A percentile compares a stretch with the other conserved stretches of the same genome.
These are phyloP conservation scores for Heliconius ismenius DNA, from an alignment of 2,888 invertebrate species.

Conservation along the genomic window DNA sequence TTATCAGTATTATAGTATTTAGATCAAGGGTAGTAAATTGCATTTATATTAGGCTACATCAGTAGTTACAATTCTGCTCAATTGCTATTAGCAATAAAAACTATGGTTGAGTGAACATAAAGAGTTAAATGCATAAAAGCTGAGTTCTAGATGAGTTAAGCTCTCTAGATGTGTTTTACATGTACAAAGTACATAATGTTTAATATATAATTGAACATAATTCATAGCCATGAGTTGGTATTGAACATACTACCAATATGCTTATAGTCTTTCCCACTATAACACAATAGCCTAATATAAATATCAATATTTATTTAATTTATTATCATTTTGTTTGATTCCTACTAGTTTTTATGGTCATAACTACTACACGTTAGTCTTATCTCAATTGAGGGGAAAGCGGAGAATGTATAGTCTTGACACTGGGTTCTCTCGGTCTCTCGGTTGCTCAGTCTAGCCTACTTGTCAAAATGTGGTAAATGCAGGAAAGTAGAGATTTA, in stretches of 20 bases:
- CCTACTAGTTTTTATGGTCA: no score
- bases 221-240: no score
- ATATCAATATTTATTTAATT: no score
- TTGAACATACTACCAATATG: no score
- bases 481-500: not conserved
- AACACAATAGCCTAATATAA: no score
- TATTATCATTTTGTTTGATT: no score
- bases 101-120: conserved; percentile 14
- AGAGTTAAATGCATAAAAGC: not conserved
- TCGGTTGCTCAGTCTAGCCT: not conserved
- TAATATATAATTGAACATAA: no score
- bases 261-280: no score
- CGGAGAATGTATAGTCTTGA: not conserved
- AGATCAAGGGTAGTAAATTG: conserved; percentile 3
- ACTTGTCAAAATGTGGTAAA: not conserved
- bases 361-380: no score
- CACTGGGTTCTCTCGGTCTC: no score
- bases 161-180: not conserved
- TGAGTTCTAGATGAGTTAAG: not conserved
- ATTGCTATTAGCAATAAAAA: conserved; percentile 31
- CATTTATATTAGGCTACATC: conserved; percentile 21
- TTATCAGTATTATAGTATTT: not conserved
- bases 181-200: not conserved
- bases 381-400: not conserved
- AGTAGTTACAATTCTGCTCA: conserved; percentile 25